Percentiles rank a stretch among this genome's conserved stretches.
phyloP scores from a whole-genome alignment of 2,113 vertebrate genomes.

The Brevimyrus niger region DNA sequence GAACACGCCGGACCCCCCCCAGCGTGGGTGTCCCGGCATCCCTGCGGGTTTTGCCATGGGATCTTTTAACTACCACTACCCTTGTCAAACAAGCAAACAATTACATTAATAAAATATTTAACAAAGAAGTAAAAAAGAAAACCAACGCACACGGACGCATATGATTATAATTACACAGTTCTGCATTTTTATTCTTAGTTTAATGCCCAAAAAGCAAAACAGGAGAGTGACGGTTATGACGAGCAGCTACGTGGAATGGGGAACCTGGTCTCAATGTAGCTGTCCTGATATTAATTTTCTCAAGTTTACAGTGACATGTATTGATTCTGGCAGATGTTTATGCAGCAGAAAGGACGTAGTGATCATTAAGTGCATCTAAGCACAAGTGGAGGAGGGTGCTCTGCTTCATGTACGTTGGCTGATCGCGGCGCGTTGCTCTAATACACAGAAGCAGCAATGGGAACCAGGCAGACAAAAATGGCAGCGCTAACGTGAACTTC shows the following conservation, averaged over 20 bases:
- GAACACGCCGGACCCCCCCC: neutral
- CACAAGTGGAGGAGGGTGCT: neutral
- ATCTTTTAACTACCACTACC: neutral
- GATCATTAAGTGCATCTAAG: neutral
- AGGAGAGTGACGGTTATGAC: neutral
- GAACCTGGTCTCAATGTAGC: neutral
- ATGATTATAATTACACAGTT: neutral
- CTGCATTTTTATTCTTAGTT: neutral
- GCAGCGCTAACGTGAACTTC: neutral
- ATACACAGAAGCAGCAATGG: neutral
- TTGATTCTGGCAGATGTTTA: neutral
- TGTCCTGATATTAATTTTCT: neutral
- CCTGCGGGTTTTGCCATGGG: neutral
- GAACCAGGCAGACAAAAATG: neutral
- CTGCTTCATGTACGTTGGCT: neutral
- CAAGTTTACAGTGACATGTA: neutral
- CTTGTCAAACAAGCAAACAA: neutral
- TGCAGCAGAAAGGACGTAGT: neutral
- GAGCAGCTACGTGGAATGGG: neutral
- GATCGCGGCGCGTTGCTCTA: neutral
- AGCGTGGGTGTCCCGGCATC: neutral
- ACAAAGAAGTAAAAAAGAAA: neutral
- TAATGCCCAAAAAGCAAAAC: neutral
- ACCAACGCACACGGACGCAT: neutral
- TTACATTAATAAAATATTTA: neutral